Evolutionary conservation across 2,113 vertebrate genomes (phyloP).

Genomic region (Marmota monax): DNA sequence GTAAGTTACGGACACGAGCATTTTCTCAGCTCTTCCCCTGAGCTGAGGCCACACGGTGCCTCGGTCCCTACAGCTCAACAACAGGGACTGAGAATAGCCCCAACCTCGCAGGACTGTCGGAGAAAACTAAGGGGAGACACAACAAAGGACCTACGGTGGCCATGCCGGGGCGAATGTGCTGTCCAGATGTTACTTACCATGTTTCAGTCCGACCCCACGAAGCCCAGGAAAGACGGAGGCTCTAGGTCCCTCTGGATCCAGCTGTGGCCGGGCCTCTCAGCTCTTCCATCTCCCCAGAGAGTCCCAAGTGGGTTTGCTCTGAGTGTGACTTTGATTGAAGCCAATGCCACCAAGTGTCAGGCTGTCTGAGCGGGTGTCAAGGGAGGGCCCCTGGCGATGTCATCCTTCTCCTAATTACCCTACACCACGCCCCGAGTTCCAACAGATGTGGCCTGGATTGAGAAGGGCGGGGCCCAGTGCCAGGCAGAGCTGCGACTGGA

Average conservation of each 20-base stretch:
- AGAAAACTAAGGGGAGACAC: neutral
- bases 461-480: neutral
- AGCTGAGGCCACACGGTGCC: neutral
- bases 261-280: neutral
- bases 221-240: neutral
- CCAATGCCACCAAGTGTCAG: conserved; percentile 1
- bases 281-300: neutral
- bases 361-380: neutral
- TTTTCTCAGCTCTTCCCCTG: neutral
- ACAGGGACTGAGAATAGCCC: neutral
- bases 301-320: neutral
- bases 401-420: neutral
- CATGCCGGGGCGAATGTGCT: neutral
- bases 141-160: neutral
- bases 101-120: neutral
- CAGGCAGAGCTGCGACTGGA: neutral
- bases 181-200: neutral
- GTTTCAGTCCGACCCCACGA: neutral
- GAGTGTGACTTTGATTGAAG: conserved; percentile 52
- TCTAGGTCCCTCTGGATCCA: neutral
- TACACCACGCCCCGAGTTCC: neutral
- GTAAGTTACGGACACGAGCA: neutral
- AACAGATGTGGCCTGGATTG: conserved; percentile 25
- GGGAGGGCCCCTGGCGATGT: neutral
- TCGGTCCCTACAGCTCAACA: neutral